Evolutionary conservation across 2,113 vertebrate genomes (phyloP).

Genomic region (Pelmatolapia mariae): DNA sequence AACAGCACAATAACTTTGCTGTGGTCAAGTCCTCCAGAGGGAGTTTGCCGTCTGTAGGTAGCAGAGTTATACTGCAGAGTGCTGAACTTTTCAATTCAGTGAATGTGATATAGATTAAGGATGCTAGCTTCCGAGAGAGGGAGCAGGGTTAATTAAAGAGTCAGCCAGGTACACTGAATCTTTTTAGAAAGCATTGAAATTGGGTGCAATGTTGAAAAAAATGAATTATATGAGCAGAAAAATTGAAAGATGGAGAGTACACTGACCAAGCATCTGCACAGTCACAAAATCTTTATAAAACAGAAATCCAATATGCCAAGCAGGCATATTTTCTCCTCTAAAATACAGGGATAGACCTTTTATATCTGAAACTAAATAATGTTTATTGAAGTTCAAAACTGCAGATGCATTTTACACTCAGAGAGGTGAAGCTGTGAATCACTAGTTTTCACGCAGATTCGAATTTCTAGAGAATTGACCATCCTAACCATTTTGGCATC

Average conservation of each 20-base stretch:
- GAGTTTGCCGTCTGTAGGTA: neutral
- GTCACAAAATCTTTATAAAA: neutral
- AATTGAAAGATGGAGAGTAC: neutral
- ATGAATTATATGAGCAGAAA: neutral
- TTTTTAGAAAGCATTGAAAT: neutral
- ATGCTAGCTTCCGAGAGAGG: neutral
- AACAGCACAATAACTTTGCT: neutral
- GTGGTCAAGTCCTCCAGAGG: neutral
- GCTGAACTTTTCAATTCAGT: neutral
- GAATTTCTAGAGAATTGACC: neutral
- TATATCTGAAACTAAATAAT: neutral
- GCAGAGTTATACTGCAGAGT: neutral
- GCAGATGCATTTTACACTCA: neutral
- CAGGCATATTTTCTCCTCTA: neutral
- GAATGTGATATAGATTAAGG: slow-evolving; percentile 1
- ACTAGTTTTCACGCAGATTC: neutral
- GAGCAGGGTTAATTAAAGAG: slow-evolving; percentile 25
- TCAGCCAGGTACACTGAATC: neutral
- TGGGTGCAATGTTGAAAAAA: neutral
- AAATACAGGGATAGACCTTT: neutral
- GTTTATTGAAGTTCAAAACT: neutral
- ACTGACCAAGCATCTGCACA: neutral
- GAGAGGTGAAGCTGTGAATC: neutral
- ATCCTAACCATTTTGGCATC: neutral
- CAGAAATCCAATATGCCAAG: neutral